These are phyloP conservation scores for Odontamblyopus lacepedii DNA, from an alignment of 2,797 vertebrate genomes.

Conservation along the genomic window DNA sequence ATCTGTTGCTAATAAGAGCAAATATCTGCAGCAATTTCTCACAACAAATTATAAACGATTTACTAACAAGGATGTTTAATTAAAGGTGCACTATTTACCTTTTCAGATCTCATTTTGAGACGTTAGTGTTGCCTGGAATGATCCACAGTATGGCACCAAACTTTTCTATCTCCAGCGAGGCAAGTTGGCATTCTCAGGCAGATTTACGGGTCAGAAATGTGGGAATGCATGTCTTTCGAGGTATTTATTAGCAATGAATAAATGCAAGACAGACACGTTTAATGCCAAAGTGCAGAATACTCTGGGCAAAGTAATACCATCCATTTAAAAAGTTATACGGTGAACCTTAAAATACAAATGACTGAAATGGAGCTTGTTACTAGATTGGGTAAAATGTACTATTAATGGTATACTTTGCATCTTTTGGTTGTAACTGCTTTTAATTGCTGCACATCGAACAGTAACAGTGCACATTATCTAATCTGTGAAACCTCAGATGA, in stretches of 20 bases:
- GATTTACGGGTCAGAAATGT: not conserved
- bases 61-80: no score
- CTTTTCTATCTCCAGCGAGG: not conserved
- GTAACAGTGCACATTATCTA: no score
- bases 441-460: not conserved
- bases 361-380: not conserved
- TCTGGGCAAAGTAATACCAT: not conserved
- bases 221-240: no score
- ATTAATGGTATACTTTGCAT: not conserved
- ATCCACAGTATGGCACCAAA: not conserved
- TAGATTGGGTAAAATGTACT: not conserved
- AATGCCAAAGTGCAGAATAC: not conserved
- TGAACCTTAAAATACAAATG: not conserved
- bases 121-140: not conserved
- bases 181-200: not conserved
- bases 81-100: no score
- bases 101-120: no score
- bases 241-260: no score
- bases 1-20: no score
- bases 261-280: not conserved
- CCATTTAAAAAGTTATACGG: not conserved
- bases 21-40: no score
- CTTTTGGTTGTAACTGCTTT: not conserved
- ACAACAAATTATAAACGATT: no score
- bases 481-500: conserved; percentile 22